Conservation (phyloP, 2,888 invertebrate genomes). For the Lordiphosa andalusiaca region DNA sequence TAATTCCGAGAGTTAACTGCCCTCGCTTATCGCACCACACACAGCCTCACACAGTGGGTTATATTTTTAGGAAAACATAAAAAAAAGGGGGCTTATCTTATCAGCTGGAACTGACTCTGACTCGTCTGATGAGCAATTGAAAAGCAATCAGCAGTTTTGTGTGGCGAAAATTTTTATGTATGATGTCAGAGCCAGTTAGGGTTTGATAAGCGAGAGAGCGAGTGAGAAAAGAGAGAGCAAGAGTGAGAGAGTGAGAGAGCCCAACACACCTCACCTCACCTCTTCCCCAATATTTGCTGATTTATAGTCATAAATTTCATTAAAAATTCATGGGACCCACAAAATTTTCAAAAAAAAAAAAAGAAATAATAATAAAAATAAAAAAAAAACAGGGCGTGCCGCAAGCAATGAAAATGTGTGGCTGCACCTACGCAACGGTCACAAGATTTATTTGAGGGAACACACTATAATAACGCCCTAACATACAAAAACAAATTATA, state of each 20-base stretch:
- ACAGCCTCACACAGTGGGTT: conserved; percentile 2
- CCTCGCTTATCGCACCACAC: conserved; percentile 2
- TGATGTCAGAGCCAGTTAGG: conserved; percentile 5
- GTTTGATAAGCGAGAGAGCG: conserved; percentile 4
- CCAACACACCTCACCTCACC: conserved; percentile 6
- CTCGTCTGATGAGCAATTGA: conserved; percentile 46
- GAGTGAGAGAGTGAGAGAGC: neutral
- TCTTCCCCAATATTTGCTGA: conserved; percentile 41
- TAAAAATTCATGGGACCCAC: conserved; percentile 57
- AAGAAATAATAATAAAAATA: conserved; percentile 10
- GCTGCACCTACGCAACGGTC: conserved; percentile 64
- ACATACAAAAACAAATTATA: conserved; percentile 61
- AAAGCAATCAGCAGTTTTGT: conserved; percentile 32
- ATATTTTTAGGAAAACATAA: conserved; percentile 4
- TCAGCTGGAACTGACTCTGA: conserved; percentile 23
- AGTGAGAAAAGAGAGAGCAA: neutral
- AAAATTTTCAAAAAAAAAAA: conserved; percentile 25
- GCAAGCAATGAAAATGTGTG: conserved; percentile 50
- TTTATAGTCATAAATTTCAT: conserved; percentile 68
- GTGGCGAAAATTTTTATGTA: conserved; percentile 29
- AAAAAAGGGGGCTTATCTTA: conserved; percentile 28
- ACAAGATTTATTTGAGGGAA: conserved; percentile 52
- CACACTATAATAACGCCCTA: conserved; percentile 41
- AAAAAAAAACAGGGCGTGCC: conserved; percentile 59
- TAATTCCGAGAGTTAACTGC: conserved; percentile 5